A percentile compares a stretch with the other conserved stretches of the same genome.
These are phyloP conservation scores for Drosophila infuscata DNA, from an alignment of 2,888 invertebrate species.

Conservation along the genomic window DNA sequence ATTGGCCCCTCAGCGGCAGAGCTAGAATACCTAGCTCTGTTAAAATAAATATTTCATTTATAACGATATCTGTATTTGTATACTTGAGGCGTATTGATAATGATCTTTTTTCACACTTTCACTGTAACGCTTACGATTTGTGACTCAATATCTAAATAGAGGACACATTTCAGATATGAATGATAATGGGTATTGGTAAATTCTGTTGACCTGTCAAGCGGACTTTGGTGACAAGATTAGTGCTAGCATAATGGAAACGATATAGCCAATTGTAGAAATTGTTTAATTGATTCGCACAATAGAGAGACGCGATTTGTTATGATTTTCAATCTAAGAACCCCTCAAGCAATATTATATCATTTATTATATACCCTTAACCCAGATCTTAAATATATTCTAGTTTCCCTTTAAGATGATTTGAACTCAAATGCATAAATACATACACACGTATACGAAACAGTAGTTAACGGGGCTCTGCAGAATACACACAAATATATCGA, in stretches of 20 bases:
- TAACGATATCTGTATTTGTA: slow-evolving; percentile 47
- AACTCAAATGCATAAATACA: too few relatives aligned
- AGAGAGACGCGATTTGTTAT: not conserved
- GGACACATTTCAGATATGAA: not conserved
- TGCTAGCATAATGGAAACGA: not conserved
- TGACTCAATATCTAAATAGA: slow-evolving; percentile 2
- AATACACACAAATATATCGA: too few relatives aligned
- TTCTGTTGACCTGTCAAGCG: not conserved
- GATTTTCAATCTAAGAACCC: not conserved
- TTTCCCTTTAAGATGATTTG: too few relatives aligned
- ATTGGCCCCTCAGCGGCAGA: slow-evolving; percentile 47
- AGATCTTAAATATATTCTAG: too few relatives aligned
- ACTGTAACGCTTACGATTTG: slow-evolving; percentile 24
- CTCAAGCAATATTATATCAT: not conserved
- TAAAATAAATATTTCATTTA: slow-evolving; percentile 54
- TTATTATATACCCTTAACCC: not conserved
- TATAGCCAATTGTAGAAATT: not conserved
- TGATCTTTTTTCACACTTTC: slow-evolving; percentile 66
- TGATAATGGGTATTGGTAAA: not conserved
- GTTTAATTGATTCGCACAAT: not conserved
- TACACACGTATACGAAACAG: too few relatives aligned
- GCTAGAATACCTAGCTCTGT: slow-evolving; percentile 10
- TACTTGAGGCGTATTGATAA: slow-evolving; percentile 51
- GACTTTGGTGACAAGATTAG: not conserved
- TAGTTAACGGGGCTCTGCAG: too few relatives aligned